phyloP scores from a whole-genome alignment of 2,888 invertebrate genomes.

The Drosophila macrospina region DNA sequence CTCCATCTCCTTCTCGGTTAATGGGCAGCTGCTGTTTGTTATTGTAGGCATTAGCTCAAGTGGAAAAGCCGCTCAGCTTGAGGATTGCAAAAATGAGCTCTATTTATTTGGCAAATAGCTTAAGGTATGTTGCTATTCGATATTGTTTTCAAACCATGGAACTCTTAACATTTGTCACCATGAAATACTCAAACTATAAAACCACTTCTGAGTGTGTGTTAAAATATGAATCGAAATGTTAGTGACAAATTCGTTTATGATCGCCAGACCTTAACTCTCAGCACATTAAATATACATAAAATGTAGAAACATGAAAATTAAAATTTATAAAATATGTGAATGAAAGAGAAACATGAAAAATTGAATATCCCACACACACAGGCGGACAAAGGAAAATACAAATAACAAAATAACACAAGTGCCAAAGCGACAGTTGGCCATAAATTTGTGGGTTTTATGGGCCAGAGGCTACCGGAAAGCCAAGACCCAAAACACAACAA shows the following conservation, averaged over 20 bases:
- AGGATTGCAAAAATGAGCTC: slow-evolving; percentile 29
- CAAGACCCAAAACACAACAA: slow-evolving; percentile 37
- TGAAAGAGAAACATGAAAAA: slow-evolving; percentile 13
- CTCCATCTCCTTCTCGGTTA: background rate
- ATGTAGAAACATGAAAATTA: slow-evolving; percentile 62
- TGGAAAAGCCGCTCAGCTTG: slow-evolving; percentile 39
- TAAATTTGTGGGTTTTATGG: slow-evolving; percentile 75
- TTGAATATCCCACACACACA: slow-evolving; percentile 49
- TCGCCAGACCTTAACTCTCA: slow-evolving; percentile 14
- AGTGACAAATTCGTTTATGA: slow-evolving; percentile 65
- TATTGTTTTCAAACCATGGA: background rate
- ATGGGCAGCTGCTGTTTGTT: slow-evolving; percentile 23
- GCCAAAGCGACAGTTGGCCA: slow-evolving; percentile 59
- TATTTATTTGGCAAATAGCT: slow-evolving; percentile 1
- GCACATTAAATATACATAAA: slow-evolving; percentile 70
- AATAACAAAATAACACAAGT: slow-evolving; percentile 44
- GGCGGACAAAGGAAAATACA: slow-evolving; percentile 25
- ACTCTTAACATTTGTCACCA: slow-evolving; percentile 8
- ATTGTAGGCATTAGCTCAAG: slow-evolving; percentile 29
- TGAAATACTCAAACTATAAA: background rate
- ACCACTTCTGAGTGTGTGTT: slow-evolving; percentile 24
- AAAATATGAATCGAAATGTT: slow-evolving; percentile 47
- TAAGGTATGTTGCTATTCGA: slow-evolving; percentile 3
- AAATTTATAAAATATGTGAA: slow-evolving; percentile 63
- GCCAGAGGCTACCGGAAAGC: slow-evolving; percentile 73